Percentiles rank a stretch among this genome's conserved stretches.
Conservation (phyloP, 2,113 vertebrate species). For the Bos indicus region DNA sequence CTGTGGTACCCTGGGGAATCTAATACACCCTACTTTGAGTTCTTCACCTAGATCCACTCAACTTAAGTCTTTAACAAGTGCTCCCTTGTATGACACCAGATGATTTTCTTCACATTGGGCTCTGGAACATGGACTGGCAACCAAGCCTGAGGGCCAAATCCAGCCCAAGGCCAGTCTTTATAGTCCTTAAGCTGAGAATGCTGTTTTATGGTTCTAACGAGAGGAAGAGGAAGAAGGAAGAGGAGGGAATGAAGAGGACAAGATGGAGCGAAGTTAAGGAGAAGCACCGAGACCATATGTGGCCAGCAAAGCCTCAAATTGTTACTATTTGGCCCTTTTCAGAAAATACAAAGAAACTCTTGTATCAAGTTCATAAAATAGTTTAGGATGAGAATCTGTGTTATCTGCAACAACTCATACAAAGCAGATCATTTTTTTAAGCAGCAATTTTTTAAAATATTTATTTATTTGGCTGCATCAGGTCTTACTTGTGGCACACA, state of each 20-base stretch:
- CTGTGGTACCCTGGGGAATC: not conserved
- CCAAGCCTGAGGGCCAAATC: not conserved
- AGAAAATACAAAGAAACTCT: not conserved
- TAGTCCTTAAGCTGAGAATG: not conserved
- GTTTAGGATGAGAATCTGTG: not conserved
- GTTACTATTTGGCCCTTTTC: not conserved
- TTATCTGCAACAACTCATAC: not conserved
- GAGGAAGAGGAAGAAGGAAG: not conserved
- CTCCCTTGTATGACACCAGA: not conserved
- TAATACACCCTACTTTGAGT: not conserved
- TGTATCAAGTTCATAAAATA: not conserved
- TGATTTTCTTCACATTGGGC: not conserved
- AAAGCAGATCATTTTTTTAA: not conserved
- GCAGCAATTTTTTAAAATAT: not conserved
- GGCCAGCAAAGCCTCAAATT: not conserved
- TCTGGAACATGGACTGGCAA: not conserved
- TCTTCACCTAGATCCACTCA: not conserved
- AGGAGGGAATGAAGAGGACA: not conserved
- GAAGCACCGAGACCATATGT: not conserved
- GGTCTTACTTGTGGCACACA: not conserved
- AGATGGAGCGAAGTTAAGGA: accelerated
- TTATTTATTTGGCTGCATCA: not conserved
- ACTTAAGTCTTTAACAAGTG: not conserved
- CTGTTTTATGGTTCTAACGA: not conserved
- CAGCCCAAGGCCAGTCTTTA: not conserved